Evolutionary conservation across 2,797 vertebrate genomes (phyloP).

Genomic region (Pelobates cultripes): DNA sequence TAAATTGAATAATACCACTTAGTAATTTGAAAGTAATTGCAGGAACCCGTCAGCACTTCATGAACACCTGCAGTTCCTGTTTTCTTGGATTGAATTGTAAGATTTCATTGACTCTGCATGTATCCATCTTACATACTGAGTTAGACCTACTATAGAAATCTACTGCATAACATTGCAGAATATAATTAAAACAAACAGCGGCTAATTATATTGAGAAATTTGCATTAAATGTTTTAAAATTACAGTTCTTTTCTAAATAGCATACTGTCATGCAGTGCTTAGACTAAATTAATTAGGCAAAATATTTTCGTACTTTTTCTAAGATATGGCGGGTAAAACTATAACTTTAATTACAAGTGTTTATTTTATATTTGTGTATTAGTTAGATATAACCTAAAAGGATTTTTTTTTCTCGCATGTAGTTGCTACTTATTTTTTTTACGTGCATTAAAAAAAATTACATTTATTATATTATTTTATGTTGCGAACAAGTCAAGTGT

Average conservation of each 20-base stretch:
- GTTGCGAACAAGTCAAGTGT: no score
- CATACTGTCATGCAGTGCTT: slow-evolving; percentile 3
- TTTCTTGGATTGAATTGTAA: not conserved
- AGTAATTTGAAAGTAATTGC: slow-evolving; percentile 9
- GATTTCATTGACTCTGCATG: not conserved
- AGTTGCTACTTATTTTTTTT: no score
- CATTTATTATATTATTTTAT: no score
- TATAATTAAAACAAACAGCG: slow-evolving; percentile 24
- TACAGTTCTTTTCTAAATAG: not conserved
- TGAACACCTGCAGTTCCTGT: slow-evolving; percentile 5
- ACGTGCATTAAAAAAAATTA: no score
- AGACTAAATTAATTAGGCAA: slow-evolving; percentile 12
- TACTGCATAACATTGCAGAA: not conserved
- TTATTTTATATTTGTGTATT: not conserved
- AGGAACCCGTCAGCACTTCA: not conserved
- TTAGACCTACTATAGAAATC: not conserved
- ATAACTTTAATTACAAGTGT: not conserved
- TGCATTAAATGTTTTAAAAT: slow-evolving; percentile 13
- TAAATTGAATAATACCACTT: slow-evolving; percentile 2
- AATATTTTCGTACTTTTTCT: not conserved
- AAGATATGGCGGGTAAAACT: not conserved
- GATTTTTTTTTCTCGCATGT: no score
- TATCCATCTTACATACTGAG: not conserved
- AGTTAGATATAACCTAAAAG: not conserved
- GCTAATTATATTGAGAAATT: slow-evolving; percentile 9